Percentiles rank a stretch among this genome's conserved stretches.
These are phyloP conservation scores for Callorhinus ursinus DNA, from an alignment of 2,113 vertebrate genomes.

Conservation along the genomic window DNA sequence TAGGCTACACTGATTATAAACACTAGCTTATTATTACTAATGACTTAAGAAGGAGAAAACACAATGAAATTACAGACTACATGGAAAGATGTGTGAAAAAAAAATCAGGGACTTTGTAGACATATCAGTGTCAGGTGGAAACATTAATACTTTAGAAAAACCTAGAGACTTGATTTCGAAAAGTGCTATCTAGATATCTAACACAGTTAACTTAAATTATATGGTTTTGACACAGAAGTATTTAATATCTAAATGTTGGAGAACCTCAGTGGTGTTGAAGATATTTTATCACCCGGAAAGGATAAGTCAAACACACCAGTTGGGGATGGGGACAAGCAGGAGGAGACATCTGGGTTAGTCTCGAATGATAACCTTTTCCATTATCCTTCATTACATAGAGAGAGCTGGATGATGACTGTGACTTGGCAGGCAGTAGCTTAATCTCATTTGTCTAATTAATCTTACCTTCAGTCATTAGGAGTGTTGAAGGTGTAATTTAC, in stretches of 20 bases:
- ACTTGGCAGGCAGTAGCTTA: not conserved
- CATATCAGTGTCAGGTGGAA: not conserved
- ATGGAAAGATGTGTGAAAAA: not conserved
- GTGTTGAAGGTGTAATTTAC: not conserved
- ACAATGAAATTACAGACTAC: not conserved
- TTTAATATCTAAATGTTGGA: not conserved
- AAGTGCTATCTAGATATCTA: not conserved
- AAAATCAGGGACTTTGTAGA: not conserved
- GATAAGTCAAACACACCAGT: rapidly evolving
- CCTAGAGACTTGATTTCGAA: conserved; percentile 11
- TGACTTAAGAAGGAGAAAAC: not conserved
- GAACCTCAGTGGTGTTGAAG: not conserved
- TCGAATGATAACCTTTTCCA: not conserved
- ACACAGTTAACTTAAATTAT: not conserved
- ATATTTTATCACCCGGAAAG: not conserved
- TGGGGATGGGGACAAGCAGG: not conserved
- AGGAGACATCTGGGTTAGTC: not conserved
- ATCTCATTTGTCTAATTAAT: not conserved
- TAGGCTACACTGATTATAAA: not conserved
- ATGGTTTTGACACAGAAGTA: not conserved
- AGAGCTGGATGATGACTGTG: not conserved
- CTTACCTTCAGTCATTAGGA: not conserved
- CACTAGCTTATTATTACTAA: not conserved
- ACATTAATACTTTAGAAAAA: not conserved
- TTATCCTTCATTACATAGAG: not conserved